Evolutionary conservation across 2,888 invertebrate species (phyloP), one percentile per base, ranked within the genome.

Genomic region (Smittia sp.): DNA sequence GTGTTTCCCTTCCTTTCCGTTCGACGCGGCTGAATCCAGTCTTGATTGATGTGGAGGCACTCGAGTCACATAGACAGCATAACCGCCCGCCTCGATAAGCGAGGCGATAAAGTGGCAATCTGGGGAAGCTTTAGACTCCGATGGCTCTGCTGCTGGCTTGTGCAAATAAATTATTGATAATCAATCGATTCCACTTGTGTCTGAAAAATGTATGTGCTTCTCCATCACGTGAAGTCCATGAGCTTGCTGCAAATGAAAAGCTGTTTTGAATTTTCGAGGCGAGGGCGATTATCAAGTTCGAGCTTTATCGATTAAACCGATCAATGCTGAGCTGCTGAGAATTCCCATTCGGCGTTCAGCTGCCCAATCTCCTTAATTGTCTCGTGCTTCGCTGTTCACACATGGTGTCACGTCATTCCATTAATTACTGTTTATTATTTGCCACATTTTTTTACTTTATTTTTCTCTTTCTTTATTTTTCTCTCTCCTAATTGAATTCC

Each of bases 171-270:
- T 58, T 58, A 58, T 22, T 58, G 58, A 58, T 58, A 58, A 18
- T 58, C 58, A 4, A 58, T 58, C 58, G 58, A 58, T 22, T 15
- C 52, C 7, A 52, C 52, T n/a, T 18, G 18, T 58, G 7, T 22
- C 58, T 18, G 22, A 22, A 18, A 58, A 58, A 58, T 22, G 58
- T 20, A 58, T 20, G 58, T 46, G 20, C 22, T 58, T 58, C 7
- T 58, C 58, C 22, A 20, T 58, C 58, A 58, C 22, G 58, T 58
- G 58, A 58, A 58, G 46, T 15, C 46, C 46, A 46, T 32, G 32
- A 32, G 32, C 32, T 9, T 32, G 32, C 32, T 32, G 32, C 32
- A 32, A 32, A 32, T 32, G 32, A 32, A 32, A 32, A 32, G 32
- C 32, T 32, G 32, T 32, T 32, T 32, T 32, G 32, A 32, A 32